A percentile compares a stretch with the other conserved stretches of the same genome.
phyloP scores from a whole-genome alignment of 2,113 vertebrate species.

The Elgaria multicarinata region DNA sequence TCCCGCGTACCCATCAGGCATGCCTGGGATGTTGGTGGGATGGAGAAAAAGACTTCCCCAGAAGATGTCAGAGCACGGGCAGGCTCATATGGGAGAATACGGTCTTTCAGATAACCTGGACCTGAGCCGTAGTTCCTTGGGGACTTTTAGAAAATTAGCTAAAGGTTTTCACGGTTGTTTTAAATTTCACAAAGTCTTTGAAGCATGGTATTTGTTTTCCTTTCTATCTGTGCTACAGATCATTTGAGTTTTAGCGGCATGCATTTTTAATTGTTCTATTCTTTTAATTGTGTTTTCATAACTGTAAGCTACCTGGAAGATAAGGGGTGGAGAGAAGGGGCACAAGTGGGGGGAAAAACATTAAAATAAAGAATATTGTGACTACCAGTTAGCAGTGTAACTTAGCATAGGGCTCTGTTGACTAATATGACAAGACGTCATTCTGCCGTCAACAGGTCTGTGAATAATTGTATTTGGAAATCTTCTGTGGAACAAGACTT shows the following conservation, averaged over 20 bases:
- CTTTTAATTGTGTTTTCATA: background rate
- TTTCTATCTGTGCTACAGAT: background rate
- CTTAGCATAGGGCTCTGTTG: background rate
- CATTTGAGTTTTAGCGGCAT: too few species aligned
- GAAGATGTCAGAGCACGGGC: too few species aligned
- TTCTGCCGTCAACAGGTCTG: background rate
- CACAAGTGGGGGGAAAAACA: background rate
- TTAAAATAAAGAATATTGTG: background rate
- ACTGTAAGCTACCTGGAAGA: background rate
- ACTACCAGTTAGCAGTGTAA: fast-evolving
- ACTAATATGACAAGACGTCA: fast-evolving
- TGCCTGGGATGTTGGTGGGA: too few species aligned
- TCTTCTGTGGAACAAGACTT: background rate
- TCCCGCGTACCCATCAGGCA: too few species aligned
- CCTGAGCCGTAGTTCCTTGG: background rate
- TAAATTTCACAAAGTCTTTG: background rate
- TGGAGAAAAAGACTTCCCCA: too few species aligned
- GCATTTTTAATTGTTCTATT: background rate
- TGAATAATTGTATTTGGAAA: background rate
- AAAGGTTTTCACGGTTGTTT: background rate
- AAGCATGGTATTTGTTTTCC: background rate
- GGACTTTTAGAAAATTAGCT: background rate
- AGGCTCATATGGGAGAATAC: too few species aligned
- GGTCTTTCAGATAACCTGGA: too few species aligned
- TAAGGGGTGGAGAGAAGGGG: background rate